A percentile compares a stretch with the other conserved stretches of the same genome.
These are phyloP conservation scores for Hypsopygia costalis DNA, from an alignment of 2,888 invertebrate species.

Conservation along the genomic window DNA sequence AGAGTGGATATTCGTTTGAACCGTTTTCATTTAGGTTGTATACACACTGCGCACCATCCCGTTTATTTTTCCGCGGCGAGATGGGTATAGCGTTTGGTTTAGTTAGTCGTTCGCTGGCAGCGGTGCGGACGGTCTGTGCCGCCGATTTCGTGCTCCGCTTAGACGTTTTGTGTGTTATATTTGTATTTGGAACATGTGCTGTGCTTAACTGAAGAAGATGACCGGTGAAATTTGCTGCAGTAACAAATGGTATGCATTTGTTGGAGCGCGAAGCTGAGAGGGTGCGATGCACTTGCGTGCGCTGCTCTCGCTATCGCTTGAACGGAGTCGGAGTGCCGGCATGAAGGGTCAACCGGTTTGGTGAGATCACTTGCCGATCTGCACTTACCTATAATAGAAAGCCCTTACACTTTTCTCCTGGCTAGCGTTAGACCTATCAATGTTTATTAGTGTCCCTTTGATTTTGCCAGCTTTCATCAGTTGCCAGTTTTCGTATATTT, in stretches of 20 bases:
- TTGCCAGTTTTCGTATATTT: background rate
- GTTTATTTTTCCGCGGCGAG: slow-evolving; percentile 53
- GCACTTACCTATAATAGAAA: slow-evolving; percentile 45
- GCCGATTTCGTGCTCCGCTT: slow-evolving; percentile 20
- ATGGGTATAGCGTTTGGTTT: slow-evolving; percentile 30
- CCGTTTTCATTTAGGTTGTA: slow-evolving; percentile 36
- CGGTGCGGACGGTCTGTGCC: slow-evolving; percentile 38
- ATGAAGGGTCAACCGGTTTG: slow-evolving; percentile 80
- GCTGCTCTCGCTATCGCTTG: slow-evolving; percentile 50
- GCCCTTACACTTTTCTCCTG: slow-evolving; percentile 24
- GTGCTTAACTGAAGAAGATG: slow-evolving; percentile 62
- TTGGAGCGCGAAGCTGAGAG: slow-evolving; percentile 53
- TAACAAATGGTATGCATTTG: slow-evolving; percentile 60
- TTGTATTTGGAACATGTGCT: slow-evolving; percentile 56
- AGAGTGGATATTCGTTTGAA: slow-evolving; percentile 33
- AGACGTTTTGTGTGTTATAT: slow-evolving; percentile 28
- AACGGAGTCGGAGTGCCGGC: slow-evolving; percentile 50
- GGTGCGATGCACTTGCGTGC: slow-evolving; percentile 62
- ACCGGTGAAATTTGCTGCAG: slow-evolving; percentile 61
- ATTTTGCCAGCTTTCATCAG: background rate
- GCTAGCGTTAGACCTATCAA: slow-evolving; percentile 4
- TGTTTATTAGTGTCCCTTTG: slow-evolving; percentile 2
- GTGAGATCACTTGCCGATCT: slow-evolving; percentile 63
- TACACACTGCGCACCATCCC: slow-evolving; percentile 48
- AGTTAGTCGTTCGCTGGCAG: slow-evolving; percentile 51